Evolutionary conservation across 2,888 invertebrate genomes (phyloP), one percentile per base, ranked within the genome.

Genomic region (Dolichomitus sp.): DNA sequence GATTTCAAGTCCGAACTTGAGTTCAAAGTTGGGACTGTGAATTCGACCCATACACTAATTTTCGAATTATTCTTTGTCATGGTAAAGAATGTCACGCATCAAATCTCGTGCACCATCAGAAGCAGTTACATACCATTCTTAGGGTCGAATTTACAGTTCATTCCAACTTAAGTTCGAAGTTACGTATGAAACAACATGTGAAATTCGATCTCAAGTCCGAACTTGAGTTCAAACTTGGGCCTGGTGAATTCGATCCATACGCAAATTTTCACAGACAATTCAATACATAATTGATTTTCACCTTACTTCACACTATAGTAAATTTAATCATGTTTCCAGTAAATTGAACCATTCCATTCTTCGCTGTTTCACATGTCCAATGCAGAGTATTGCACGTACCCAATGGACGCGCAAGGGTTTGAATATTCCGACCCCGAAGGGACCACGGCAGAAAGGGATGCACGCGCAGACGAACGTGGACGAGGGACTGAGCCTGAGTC

Each of bases 371-470:
- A 37, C 17, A 33, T 37, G 61, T 37, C 61, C 61, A 17, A 17
- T 11, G 17, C 61, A 61, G 61, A 61, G 61, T 59, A 59, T 59
- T 59, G 65, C 70, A 70, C 57, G 59, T 81, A 14, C 19, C 54
- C 40, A 40, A 27, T 33, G 42, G 19, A 70, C 59, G 37, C 70
- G 37, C 65, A 70, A 76, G 70, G 61, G 75, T 80, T 80, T 80
- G 75, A 75, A 75, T 80, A 69, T 70, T 57, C 54, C 57, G 73
- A 61, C 73, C 59, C 68, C 63, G 27, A 73, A 63, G 73, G 77
- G 80, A 59, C 50, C 52, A 23, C 45, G 61, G 11, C 59, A 61
- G 52, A 11, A 63, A 42, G 69, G 57, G 52, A 72, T 63, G 52
- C 69, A 63, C 30, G 48, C 45, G 48, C 52, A 63, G 63, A 63